phyloP scores from a whole-genome alignment of 2,113 vertebrate genomes.

The Castor canadensis region DNA sequence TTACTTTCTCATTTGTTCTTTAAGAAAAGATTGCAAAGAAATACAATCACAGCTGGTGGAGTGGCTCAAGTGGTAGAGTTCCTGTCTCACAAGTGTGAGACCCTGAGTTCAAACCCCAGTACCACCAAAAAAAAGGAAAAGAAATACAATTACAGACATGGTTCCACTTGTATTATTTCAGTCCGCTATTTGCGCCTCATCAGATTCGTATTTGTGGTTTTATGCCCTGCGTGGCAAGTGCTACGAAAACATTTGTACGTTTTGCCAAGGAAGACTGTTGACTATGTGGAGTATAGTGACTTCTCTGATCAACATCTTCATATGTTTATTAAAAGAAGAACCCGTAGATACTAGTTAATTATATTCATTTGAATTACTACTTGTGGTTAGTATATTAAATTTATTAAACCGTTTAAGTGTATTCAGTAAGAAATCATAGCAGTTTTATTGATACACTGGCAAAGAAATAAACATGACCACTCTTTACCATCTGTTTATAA shows the following conservation, averaged over 20 bases:
- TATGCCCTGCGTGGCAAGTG: constrained; percentile 81
- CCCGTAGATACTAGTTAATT: constrained; percentile 71
- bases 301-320: constrained; percentile 82
- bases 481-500: constrained; percentile 92
- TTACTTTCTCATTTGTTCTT: constrained; percentile 54
- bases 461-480: constrained; percentile 87
- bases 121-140: constrained; percentile 10
- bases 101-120: too few species aligned
- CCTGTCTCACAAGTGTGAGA: too few species aligned
- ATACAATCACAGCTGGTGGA: constrained; percentile 45
- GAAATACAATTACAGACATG: constrained; percentile 30
- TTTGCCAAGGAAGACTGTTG: constrained; percentile 82
- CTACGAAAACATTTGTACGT: constrained; percentile 85
- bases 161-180: constrained; percentile 67
- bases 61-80: too few species aligned
- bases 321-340: constrained; percentile 76
- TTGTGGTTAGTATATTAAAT: constrained; percentile 79
- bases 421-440: constrained; percentile 76
- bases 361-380: constrained; percentile 79
- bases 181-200: constrained; percentile 77
- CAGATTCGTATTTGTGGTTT: constrained; percentile 83
- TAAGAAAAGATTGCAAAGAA: neutral
- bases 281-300: constrained; percentile 81
- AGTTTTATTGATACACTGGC: constrained; percentile 88
- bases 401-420: constrained; percentile 83